These are phyloP conservation scores for Sarotherodon lohbergeri DNA, from an alignment of 2,113 vertebrate species.

Conservation along the genomic window DNA sequence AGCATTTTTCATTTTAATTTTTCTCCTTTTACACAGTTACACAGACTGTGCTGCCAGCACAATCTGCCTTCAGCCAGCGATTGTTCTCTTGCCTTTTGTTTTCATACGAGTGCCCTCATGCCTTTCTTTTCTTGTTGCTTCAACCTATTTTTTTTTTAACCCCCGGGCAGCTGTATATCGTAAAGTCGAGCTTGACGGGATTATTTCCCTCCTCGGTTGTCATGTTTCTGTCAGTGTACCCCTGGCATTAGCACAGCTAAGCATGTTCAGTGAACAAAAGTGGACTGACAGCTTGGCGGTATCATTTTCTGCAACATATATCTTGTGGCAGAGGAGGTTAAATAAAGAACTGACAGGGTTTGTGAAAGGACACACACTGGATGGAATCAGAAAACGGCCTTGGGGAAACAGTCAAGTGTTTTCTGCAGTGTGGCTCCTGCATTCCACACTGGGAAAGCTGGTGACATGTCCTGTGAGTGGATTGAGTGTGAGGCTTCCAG, in stretches of 20 bases:
- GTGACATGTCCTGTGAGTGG: conserved; percentile 41
- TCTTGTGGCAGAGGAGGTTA: not conserved
- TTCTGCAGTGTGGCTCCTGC: not conserved
- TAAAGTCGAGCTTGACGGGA: not conserved
- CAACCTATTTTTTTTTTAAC: not conserved
- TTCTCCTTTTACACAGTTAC: not conserved
- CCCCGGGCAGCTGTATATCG: not conserved
- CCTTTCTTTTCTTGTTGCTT: not conserved
- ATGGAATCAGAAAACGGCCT: conserved; percentile 14
- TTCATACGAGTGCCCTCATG: not conserved
- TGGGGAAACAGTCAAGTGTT: conserved; percentile 1
- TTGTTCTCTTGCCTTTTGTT: not conserved
- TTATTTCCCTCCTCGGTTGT: not conserved
- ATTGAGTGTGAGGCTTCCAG: conserved; percentile 29
- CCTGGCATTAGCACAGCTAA: conserved; percentile 20
- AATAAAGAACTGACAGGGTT: conserved; percentile 8
- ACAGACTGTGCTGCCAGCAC: not conserved
- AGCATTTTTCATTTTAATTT: not conserved
- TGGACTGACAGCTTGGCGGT: not conserved
- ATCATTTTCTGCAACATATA: conserved; percentile 8
- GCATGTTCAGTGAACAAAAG: conserved; percentile 33
- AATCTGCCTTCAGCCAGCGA: not conserved
- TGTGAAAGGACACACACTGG: not conserved
- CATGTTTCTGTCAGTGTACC: conserved; percentile 19
- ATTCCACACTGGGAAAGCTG: conserved; percentile 21